Evolutionary conservation across 1,140 invertebrate species (phyloP).

Genomic region (Lasioglossum baleicum): DNA sequence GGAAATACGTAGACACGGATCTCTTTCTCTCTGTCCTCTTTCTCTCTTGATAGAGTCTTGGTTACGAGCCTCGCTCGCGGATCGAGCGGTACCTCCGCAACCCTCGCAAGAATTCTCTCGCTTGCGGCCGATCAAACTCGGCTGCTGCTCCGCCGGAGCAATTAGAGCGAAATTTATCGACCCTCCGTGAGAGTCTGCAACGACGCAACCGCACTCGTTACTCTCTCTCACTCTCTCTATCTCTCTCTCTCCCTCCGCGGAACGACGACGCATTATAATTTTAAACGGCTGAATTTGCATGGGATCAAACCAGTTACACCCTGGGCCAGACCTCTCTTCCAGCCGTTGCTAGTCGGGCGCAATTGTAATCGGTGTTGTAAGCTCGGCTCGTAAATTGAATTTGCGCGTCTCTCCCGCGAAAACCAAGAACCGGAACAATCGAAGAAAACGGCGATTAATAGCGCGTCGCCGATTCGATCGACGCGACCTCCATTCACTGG

Average conservation of each 20-base stretch:
- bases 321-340: neutral
- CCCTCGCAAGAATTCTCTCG: neutral
- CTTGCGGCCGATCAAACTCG: neutral
- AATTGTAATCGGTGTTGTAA: neutral
- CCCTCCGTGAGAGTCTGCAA: slow-evolving; percentile 3
- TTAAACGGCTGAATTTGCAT: slow-evolving; percentile 18
- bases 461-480: slow-evolving; percentile 49
- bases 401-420: too few relatives aligned
- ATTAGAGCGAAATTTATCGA: slow-evolving; percentile 51
- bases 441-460: slow-evolving; percentile 49
- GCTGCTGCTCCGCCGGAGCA: slow-evolving; percentile 15
- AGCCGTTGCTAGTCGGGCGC: neutral
- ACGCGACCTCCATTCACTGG: slow-evolving; percentile 39
- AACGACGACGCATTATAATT: slow-evolving; percentile 4
- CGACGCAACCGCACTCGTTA: neutral
- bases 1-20: slow-evolving; percentile 27
- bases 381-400: neutral
- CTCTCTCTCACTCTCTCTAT: neutral
- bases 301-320: neutral
- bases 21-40: too few relatives aligned
- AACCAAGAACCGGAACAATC: neutral
- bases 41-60: too few relatives aligned
- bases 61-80: neutral
- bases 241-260: too few relatives aligned
- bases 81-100: neutral